These are phyloP conservation scores for Herpailurus yagouaroundi DNA, from an alignment of 2,113 vertebrate species.

Conservation along the genomic window DNA sequence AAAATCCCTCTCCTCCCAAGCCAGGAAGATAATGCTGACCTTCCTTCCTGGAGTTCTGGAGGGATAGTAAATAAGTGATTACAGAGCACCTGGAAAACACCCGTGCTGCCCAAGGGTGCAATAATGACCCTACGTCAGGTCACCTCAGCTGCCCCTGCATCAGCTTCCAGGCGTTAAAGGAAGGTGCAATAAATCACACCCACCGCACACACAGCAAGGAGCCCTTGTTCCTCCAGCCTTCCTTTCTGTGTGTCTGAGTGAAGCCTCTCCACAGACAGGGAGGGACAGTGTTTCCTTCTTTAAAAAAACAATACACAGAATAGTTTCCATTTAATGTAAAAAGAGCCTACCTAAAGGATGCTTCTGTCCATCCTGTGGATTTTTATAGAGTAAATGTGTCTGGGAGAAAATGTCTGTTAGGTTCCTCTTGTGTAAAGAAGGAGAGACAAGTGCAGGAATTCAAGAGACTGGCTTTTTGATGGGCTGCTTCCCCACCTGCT, in stretches of 20 bases:
- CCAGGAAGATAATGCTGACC: background rate
- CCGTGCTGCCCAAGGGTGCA: background rate
- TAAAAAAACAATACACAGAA: background rate
- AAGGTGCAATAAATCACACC: background rate
- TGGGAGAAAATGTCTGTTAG: background rate
- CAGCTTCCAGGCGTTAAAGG: background rate
- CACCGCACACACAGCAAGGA: background rate
- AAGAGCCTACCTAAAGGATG: background rate
- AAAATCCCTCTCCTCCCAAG: background rate
- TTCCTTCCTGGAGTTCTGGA: background rate
- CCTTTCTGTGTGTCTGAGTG: background rate
- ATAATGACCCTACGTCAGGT: background rate
- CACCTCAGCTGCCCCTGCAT: background rate
- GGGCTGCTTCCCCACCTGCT: background rate
- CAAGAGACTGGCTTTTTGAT: background rate
- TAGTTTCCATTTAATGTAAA: background rate
- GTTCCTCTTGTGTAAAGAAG: background rate
- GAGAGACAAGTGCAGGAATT: background rate
- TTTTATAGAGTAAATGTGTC: background rate
- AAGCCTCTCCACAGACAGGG: background rate
- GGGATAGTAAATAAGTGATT: background rate
- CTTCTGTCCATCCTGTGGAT: background rate
- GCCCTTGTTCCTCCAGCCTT: background rate
- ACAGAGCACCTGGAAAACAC: background rate
- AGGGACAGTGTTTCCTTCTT: background rate